Conservation (phyloP, 2,797 vertebrate species). For the Chelon labrosus region DNA sequence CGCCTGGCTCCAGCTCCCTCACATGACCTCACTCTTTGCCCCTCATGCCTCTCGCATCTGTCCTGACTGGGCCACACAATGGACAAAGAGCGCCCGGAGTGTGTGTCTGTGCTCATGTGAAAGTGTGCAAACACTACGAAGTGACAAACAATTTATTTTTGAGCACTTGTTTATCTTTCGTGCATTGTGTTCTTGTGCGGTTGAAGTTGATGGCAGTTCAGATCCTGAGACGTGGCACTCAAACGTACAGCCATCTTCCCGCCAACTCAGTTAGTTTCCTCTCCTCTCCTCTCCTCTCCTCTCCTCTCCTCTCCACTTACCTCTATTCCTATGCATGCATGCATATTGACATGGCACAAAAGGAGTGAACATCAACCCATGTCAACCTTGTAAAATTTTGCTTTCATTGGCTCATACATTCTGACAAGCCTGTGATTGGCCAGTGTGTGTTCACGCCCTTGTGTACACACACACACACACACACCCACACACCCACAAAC, state of each 20-base stretch:
- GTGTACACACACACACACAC: conserved; percentile 48
- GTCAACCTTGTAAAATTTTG: conserved; percentile 50
- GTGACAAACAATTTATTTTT: conserved; percentile 27
- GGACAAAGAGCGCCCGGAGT: conserved; percentile 61
- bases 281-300: background rate
- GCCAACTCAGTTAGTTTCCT: conserved; percentile 13
- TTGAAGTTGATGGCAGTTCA: conserved; percentile 35
- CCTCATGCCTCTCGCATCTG: conserved; percentile 56
- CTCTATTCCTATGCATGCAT: conserved; percentile 29
- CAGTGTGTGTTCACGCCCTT: conserved; percentile 61
- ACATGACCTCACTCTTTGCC: conserved; percentile 78
- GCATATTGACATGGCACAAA: conserved; percentile 55
- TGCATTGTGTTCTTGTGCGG: conserved; percentile 22
- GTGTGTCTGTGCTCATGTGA: conserved; percentile 30
- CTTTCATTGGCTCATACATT: conserved; percentile 63
- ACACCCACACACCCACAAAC: conserved; percentile 52
- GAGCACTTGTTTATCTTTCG: conserved; percentile 6
- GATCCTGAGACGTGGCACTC: conserved; percentile 45
- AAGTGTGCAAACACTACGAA: conserved; percentile 46
- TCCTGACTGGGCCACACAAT: conserved; percentile 67
- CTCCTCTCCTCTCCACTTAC: conserved; percentile 24
- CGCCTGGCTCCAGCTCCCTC: conserved; percentile 78
- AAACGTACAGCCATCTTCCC: conserved; percentile 38
- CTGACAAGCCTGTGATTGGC: conserved; percentile 63
- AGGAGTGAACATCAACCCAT: conserved; percentile 54